Conservation (phyloP, 1,140 invertebrate genomes). For the Phymastichus coffea region DNA sequence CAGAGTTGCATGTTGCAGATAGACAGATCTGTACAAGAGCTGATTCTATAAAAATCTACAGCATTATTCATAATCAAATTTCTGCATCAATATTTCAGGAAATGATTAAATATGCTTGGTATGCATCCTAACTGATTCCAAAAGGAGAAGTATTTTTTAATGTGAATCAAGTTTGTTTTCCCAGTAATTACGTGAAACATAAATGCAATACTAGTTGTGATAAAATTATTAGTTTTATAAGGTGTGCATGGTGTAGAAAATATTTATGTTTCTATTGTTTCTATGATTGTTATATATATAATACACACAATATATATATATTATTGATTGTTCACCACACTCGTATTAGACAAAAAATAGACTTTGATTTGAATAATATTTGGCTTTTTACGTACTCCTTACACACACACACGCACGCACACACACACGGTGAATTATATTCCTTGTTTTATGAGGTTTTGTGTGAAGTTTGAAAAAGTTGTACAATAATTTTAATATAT, state of each 20-base stretch:
- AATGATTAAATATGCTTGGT: neutral
- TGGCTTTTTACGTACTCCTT: no score
- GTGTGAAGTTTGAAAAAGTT: no score
- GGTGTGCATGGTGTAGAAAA: slow-evolving; percentile 4
- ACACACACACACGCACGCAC: no score
- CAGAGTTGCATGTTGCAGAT: neutral
- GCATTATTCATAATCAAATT: neutral
- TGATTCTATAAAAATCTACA: neutral
- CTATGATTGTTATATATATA: slow-evolving; percentile 10
- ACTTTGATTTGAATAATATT: no score
- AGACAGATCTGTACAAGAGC: neutral
- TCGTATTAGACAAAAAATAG: no score
- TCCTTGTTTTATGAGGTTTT: no score
- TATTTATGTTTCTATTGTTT: slow-evolving; percentile 18
- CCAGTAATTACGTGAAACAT: neutral
- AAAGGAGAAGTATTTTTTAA: neutral
- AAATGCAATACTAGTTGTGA: neutral
- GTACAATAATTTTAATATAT: no score
- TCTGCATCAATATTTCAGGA: neutral
- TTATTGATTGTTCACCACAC: no score
- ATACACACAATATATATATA: neutral
- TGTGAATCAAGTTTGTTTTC: slow-evolving; percentile 15
- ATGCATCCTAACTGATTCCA: neutral
- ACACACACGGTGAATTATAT: no score
- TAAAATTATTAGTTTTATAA: neutral